Evolutionary conservation across 2,113 vertebrate species (phyloP).

Genomic region (Sitta europaea): DNA sequence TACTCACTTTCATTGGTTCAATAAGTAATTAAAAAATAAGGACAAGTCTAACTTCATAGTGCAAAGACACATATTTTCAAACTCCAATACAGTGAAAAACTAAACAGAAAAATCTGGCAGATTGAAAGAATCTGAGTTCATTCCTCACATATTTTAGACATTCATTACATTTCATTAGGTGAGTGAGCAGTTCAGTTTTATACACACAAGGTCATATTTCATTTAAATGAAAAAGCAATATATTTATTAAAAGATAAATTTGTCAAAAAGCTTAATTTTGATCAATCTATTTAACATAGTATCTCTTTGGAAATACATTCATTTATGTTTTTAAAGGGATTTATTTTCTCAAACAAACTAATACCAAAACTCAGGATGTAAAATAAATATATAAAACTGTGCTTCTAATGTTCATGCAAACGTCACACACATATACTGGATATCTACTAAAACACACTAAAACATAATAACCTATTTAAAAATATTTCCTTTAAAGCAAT

Average conservation of each 20-base stretch:
- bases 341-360: background rate
- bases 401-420: background rate
- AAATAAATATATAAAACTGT: background rate
- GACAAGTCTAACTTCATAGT: background rate
- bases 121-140: background rate
- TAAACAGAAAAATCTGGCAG: background rate
- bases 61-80: background rate
- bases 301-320: background rate
- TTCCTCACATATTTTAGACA: background rate
- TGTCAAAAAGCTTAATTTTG: background rate
- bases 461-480: background rate
- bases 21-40: background rate
- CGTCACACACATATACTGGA: background rate
- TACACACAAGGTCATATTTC: background rate
- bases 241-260: background rate
- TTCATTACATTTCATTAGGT: background rate
- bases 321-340: background rate
- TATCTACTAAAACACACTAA: background rate
- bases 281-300: background rate
- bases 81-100: background rate
- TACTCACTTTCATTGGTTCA: background rate
- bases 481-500: conserved; percentile 8
- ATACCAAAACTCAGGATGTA: background rate
- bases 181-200: background rate
- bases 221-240: background rate